Conservation (phyloP, 2,888 invertebrate genomes). For the Nomada fabriciana region DNA sequence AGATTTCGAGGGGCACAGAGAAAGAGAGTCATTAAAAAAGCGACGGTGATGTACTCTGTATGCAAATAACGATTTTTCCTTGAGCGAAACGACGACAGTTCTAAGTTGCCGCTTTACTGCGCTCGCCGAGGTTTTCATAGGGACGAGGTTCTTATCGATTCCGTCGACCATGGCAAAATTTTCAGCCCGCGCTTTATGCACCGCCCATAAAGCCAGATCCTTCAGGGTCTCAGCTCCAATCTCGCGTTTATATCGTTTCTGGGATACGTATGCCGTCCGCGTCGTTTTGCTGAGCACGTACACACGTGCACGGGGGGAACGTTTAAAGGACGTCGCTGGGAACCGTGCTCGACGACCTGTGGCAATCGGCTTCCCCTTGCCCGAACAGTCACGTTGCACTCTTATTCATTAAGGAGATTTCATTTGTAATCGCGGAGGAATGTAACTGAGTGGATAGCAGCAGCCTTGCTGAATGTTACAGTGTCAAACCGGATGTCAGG, state of each 20-base stretch:
- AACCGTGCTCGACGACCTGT: not conserved
- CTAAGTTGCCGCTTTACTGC: slow-evolving; percentile 18
- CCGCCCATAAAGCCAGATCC: not conserved
- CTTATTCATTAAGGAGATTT: slow-evolving; percentile 1
- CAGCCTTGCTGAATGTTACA: slow-evolving; percentile 6
- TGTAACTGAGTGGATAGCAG: not conserved
- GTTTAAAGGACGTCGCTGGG: slow-evolving; percentile 3
- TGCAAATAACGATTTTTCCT: slow-evolving; percentile 34
- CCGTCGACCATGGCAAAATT: slow-evolving; percentile 13
- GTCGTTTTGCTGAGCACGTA: not conserved
- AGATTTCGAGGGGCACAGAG: not conserved
- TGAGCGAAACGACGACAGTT: slow-evolving; percentile 7
- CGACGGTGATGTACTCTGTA: not conserved
- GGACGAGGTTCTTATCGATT: slow-evolving; percentile 28
- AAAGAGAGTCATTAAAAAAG: not conserved
- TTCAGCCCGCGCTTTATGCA: not conserved
- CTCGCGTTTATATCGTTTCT: slow-evolving; percentile 5
- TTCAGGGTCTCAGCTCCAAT: not conserved
- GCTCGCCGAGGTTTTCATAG: not conserved
- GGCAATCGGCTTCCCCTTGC: not conserved
- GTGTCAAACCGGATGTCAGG: not conserved
- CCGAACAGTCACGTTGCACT: not conserved
- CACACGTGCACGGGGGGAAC: not conserved
- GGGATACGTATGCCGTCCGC: not conserved
- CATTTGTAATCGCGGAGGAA: slow-evolving; percentile 15